Evolutionary conservation across 2,113 vertebrate species (phyloP).

Genomic region (Xiphorhynchus elegans): DNA sequence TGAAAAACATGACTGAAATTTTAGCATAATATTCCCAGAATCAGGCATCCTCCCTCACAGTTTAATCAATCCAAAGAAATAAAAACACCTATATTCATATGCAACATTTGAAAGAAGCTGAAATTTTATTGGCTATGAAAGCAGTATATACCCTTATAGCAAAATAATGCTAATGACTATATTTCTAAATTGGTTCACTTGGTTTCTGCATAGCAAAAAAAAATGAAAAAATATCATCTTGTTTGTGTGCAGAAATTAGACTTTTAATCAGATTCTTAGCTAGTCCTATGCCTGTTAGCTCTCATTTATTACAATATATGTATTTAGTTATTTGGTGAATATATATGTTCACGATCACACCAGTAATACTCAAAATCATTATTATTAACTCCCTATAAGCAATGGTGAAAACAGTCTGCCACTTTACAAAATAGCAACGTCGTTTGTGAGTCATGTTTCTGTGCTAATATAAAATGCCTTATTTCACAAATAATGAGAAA

Average conservation of each 20-base stretch:
- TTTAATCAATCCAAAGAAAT: neutral
- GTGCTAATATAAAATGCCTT: neutral
- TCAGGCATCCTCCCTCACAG: neutral
- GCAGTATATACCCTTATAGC: fast-evolving
- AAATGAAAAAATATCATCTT: neutral
- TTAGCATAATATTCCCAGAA: neutral
- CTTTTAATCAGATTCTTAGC: neutral
- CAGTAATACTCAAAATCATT: neutral
- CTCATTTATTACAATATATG: neutral
- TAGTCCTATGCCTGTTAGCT: neutral
- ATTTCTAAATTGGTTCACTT: neutral
- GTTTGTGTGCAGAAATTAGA: neutral
- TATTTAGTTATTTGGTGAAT: neutral
- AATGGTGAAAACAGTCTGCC: neutral
- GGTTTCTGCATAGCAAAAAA: neutral
- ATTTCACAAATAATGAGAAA: neutral
- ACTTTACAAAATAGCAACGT: neutral
- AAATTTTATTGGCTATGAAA: neutral
- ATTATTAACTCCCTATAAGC: neutral
- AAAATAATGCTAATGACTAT: neutral
- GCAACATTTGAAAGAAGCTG: neutral
- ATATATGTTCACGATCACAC: neutral
- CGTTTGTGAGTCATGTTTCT: neutral
- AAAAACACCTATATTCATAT: neutral
- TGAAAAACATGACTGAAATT: neutral